Conservation (phyloP, 2,113 vertebrate genomes). For the Seriola rivoliana region DNA sequence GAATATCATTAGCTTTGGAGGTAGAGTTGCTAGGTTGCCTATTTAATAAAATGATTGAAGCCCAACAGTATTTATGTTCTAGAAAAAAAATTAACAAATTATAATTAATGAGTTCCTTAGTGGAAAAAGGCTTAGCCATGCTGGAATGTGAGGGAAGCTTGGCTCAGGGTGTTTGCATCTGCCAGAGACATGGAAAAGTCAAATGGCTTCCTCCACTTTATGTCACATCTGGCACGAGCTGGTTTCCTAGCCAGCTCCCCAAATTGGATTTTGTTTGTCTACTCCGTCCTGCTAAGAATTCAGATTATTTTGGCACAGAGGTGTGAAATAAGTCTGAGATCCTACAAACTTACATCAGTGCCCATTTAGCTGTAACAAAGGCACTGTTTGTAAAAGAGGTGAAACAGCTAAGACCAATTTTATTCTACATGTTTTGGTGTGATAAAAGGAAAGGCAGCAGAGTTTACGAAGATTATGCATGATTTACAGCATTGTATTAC, state of each 20-base stretch:
- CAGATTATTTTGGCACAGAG: not conserved
- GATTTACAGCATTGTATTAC: not conserved
- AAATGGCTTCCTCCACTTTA: not conserved
- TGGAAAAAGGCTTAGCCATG: not conserved
- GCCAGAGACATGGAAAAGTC: not conserved
- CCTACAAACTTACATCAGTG: not conserved
- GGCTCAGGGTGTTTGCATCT: not conserved
- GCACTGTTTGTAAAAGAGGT: not conserved
- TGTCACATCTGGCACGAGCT: not conserved
- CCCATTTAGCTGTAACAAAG: not conserved
- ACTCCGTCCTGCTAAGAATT: not conserved
- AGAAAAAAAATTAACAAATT: not conserved
- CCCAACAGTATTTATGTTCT: not conserved
- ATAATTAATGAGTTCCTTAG: not conserved
- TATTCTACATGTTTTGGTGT: not conserved
- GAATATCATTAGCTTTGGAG: not conserved
- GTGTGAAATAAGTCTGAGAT: not conserved
- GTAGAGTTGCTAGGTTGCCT: not conserved
- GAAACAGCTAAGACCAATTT: not conserved
- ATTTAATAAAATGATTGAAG: not conserved
- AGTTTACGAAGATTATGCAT: not conserved
- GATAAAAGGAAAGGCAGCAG: not conserved
- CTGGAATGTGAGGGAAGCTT: not conserved
- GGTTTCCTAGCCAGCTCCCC: not conserved
- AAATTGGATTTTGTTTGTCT: conserved; percentile 1